Evolutionary conservation across 92 coral and sea anemone species (phyloP).

Genomic region (Epizoanthus fatuus): DNA sequence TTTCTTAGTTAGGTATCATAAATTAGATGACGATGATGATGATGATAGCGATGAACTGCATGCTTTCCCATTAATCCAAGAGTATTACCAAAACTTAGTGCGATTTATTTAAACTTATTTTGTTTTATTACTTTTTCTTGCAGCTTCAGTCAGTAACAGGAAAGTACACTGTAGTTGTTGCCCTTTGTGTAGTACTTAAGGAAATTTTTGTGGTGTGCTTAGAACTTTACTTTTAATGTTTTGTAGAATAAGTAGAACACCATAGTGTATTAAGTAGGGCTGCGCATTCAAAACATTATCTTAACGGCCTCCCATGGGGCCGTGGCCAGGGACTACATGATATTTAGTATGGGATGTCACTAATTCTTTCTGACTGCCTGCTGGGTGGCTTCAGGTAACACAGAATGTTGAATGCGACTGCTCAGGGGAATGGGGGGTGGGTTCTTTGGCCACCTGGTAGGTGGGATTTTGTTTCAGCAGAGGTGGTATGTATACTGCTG

Average conservation of each 20-base stretch:
- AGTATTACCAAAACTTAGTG: slow-evolving; percentile 9
- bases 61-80: slow-evolving; percentile 32
- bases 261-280: background rate
- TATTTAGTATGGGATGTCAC: background rate
- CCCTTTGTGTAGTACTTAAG: slow-evolving; percentile 19
- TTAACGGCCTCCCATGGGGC: background rate
- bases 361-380: slow-evolving; percentile 23
- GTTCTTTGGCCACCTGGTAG: slow-evolving; percentile 39
- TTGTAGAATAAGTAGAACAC: background rate
- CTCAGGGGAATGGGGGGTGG: slow-evolving; percentile 19
- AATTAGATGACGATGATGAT: background rate
- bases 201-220: background rate
- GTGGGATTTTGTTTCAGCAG: slow-evolving; percentile 23
- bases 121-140: background rate
- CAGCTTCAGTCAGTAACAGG: slow-evolving; percentile 1
- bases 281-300: background rate
- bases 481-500: slow-evolving; percentile 19
- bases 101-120: slow-evolving; percentile 3
- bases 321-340: slow-evolving; percentile 28
- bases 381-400: slow-evolving; percentile 39
- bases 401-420: slow-evolving; percentile 43
- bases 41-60: slow-evolving; percentile 16
- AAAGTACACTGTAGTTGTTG: slow-evolving; percentile 39
- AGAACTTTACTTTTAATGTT: background rate
- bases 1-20: slow-evolving; percentile 29